phyloP scores from a whole-genome alignment of 2,888 invertebrate species.

The Buathra laborator region DNA sequence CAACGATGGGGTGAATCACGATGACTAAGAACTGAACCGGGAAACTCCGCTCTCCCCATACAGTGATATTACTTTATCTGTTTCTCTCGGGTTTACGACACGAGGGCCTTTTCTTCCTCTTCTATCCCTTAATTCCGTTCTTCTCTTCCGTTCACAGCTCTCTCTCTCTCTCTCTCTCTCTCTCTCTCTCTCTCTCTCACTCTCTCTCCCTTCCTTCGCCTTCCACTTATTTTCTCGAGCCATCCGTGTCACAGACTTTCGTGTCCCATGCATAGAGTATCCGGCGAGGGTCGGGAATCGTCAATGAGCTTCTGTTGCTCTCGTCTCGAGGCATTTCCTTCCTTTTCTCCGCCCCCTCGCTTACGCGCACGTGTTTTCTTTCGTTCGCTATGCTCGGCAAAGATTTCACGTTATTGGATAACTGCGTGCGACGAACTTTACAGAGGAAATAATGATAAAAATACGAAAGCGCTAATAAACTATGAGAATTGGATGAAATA shows the following conservation, averaged over 20 bases:
- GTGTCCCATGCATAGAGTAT: constrained; percentile 20
- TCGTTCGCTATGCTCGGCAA: background rate
- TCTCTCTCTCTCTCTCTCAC: background rate
- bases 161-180: background rate
- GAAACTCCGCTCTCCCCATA: constrained; percentile 22
- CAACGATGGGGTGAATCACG: constrained; percentile 60
- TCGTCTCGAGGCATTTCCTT: constrained; percentile 15
- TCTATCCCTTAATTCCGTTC: background rate
- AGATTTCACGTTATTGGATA: constrained; percentile 47
- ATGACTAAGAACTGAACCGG: constrained; percentile 60
- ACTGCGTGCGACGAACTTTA: constrained; percentile 12
- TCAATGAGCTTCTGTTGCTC: constrained; percentile 46
- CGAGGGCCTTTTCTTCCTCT: constrained; percentile 7
- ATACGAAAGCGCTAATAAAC: background rate
- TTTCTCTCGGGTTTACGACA: background rate
- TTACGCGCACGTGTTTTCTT: background rate
- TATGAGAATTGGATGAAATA: background rate
- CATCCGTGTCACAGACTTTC: background rate
- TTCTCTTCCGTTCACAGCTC: constrained; percentile 11
- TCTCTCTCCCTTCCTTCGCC: background rate
- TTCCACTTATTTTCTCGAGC: constrained; percentile 21
- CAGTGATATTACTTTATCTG: background rate
- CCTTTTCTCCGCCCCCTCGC: constrained; percentile 10
- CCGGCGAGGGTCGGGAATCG: constrained; percentile 37
- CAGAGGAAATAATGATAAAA: background rate